These are phyloP conservation scores for Teleiodes luculella DNA, from an alignment of 2,888 invertebrate species.

Conservation along the genomic window DNA sequence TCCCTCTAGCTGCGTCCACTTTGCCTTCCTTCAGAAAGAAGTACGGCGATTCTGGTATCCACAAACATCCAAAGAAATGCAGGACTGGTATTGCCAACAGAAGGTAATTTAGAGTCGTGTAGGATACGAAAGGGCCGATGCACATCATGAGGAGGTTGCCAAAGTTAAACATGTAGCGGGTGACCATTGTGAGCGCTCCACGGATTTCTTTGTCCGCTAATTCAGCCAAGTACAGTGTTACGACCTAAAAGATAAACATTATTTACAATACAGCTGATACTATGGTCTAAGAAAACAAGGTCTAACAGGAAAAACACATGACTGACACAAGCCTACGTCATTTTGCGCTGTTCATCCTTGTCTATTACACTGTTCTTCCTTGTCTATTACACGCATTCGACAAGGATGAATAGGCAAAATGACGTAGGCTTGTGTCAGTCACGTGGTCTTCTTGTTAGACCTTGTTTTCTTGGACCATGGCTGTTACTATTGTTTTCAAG, in stretches of 20 bases:
- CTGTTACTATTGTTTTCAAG: no score
- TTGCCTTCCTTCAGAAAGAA: conserved; percentile 73
- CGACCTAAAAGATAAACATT: conserved; percentile 42
- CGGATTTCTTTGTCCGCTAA: conserved; percentile 65
- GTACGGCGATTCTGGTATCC: conserved; percentile 81
- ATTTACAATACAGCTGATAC: no score
- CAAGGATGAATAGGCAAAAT: no score
- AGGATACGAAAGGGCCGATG: conserved; percentile 58
- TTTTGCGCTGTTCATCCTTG: no score
- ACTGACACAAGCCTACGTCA: no score
- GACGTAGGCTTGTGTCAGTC: no score
- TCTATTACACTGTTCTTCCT: no score
- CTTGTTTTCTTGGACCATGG: no score
- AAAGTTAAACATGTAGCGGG: conserved; percentile 54
- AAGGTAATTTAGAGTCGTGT: conserved; percentile 55
- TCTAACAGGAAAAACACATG: no score
- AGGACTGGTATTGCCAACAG: conserved; percentile 59
- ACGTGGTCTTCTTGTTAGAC: no score
- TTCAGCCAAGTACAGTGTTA: conserved; percentile 61
- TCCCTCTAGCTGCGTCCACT: conserved; percentile 57
- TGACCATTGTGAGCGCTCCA: conserved; percentile 47
- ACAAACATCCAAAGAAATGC: conserved; percentile 66
- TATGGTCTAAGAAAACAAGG: no score
- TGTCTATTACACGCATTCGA: no score
- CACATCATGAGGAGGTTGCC: conserved; percentile 60